Conservation (phyloP, 35 echinoderm and acorn worm genomes). For the Strongylocentrotus purpuratus region DNA sequence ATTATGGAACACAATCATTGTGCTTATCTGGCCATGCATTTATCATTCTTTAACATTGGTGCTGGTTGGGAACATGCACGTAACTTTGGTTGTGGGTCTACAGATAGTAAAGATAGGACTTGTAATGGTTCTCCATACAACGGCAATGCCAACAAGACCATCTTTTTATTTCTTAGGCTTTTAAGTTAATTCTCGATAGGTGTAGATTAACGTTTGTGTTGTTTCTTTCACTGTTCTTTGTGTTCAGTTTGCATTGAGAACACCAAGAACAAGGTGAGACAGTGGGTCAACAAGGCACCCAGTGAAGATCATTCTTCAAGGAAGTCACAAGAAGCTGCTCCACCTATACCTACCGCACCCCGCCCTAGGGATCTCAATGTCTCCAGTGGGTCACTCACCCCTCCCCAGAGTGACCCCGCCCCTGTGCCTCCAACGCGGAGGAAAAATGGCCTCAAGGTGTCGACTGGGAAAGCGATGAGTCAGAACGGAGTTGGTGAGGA, state of each 20-base stretch:
- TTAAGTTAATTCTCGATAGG: too few relatives aligned
- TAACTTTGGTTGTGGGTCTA: too few relatives aligned
- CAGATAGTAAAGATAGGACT: too few relatives aligned
- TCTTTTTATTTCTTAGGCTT: too few relatives aligned
- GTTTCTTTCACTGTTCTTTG: background rate
- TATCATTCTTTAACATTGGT: too few relatives aligned
- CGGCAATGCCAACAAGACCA: too few relatives aligned
- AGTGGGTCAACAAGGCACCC: background rate
- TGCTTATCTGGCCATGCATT: too few relatives aligned
- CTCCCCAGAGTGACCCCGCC: background rate
- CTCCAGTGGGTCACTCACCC: background rate
- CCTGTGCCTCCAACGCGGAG: slow-evolving; percentile 30
- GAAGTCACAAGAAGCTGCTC: slow-evolving; percentile 41
- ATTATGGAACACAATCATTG: too few relatives aligned
- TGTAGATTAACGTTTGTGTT: too few relatives aligned
- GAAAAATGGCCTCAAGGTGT: slow-evolving; percentile 7
- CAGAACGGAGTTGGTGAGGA: background rate
- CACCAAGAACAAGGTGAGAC: slow-evolving; percentile 14
- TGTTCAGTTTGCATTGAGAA: slow-evolving; percentile 10
- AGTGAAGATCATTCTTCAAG: background rate
- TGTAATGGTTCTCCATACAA: too few relatives aligned
- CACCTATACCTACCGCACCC: slow-evolving; percentile 43
- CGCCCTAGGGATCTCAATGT: background rate
- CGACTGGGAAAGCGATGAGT: background rate
- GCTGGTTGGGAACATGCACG: too few relatives aligned